Evolutionary conservation across 2,888 invertebrate genomes (phyloP).

Genomic region (Bombyx huttoni): DNA sequence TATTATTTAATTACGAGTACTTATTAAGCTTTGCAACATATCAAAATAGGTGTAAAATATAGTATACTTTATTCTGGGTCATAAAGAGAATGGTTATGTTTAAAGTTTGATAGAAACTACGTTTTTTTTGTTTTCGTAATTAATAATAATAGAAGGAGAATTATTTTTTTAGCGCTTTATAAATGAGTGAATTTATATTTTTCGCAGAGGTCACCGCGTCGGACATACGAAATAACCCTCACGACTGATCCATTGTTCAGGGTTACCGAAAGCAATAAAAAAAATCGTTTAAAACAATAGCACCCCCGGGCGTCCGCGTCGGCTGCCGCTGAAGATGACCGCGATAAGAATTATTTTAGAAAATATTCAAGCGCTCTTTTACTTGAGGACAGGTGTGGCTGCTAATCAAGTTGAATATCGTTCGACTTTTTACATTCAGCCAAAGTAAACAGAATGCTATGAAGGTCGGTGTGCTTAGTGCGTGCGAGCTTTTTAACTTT

Average conservation of each 20-base stretch:
- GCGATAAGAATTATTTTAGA: conserved; percentile 60
- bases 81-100: conserved; percentile 28
- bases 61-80: conserved; percentile 33
- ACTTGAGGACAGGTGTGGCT: conserved; percentile 54
- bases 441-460: background rate
- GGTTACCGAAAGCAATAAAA: conserved; percentile 66
- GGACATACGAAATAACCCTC: conserved; percentile 47
- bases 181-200: background rate
- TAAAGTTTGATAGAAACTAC: background rate
- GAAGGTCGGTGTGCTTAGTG: too few species aligned
- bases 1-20: conserved; percentile 64
- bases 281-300: conserved; percentile 63
- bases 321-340: conserved; percentile 58
- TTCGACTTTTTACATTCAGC: background rate
- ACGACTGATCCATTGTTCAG: conserved; percentile 59
- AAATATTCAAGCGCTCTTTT: conserved; percentile 48
- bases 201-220: conserved; percentile 17
- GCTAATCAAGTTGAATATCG: conserved; percentile 20
- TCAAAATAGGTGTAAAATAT: conserved; percentile 41
- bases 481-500: too few species aligned
- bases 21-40: conserved; percentile 36
- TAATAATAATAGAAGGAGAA: background rate
- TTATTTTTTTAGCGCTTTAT: too few species aligned
- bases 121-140: background rate
- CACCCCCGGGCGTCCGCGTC: conserved; percentile 51